phyloP scores from a whole-genome alignment of 1,140 invertebrate genomes.

The Lutraria rhynchaena region DNA sequence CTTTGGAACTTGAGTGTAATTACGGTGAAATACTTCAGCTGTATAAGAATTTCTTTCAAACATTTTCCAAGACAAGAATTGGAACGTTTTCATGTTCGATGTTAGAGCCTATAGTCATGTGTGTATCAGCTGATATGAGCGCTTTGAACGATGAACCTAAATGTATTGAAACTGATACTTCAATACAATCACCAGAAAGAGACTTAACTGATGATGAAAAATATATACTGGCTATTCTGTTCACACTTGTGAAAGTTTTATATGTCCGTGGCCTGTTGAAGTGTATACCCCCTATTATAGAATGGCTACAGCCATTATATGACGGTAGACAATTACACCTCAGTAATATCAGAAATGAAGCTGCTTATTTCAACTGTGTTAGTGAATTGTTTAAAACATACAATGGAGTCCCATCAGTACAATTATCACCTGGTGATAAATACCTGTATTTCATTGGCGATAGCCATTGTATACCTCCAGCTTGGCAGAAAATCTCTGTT shows the following conservation, averaged over 20 bases:
- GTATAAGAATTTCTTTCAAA: not conserved
- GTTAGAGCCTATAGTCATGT: not conserved
- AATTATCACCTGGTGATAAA: constrained; percentile 1
- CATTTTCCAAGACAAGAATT: not conserved
- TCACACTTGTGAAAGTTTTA: constrained; percentile 47
- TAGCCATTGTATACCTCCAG: constrained; percentile 52
- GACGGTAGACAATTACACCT: constrained; percentile 25
- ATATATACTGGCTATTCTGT: constrained; percentile 44
- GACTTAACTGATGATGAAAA: constrained; percentile 50
- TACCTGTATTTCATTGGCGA: constrained; percentile 53
- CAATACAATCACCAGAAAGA: not conserved
- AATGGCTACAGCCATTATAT: constrained; percentile 19
- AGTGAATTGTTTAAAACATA: constrained; percentile 27
- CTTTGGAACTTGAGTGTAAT: constrained; percentile 27
- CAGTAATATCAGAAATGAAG: constrained; percentile 57
- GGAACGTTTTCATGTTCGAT: constrained; percentile 1
- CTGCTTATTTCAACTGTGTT: constrained; percentile 54
- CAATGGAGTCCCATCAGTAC: not conserved
- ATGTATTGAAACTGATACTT: not conserved
- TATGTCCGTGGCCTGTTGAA: constrained; percentile 26
- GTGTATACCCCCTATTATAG: constrained; percentile 4
- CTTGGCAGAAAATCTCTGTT: constrained; percentile 36
- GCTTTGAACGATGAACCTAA: too few relatives aligned
- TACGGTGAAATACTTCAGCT: not conserved
- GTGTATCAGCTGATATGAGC: not conserved